These are phyloP conservation scores for Pluvianellus socialis DNA, from an alignment of 2,113 vertebrate species.

Conservation along the genomic window DNA sequence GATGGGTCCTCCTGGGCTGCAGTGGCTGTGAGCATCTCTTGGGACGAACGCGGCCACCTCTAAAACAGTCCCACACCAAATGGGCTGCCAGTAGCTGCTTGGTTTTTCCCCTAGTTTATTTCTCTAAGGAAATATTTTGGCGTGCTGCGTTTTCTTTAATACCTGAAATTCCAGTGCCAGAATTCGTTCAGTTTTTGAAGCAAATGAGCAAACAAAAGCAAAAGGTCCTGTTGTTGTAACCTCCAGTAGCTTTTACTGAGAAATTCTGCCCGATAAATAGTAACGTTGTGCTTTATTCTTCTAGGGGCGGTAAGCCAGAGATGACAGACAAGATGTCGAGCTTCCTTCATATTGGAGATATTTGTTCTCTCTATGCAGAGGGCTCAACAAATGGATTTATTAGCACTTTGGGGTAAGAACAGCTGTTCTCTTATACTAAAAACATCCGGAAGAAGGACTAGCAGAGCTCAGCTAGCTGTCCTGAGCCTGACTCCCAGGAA, in stretches of 20 bases:
- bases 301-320: constrained; percentile 77
- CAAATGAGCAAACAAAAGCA: not conserved
- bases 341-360: constrained; percentile 98
- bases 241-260: not conserved
- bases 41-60: not conserved
- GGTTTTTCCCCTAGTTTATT: not conserved
- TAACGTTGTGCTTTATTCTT: constrained; percentile 8
- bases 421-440: constrained; percentile 17
- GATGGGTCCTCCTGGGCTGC: not conserved
- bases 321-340: constrained; percentile 99
- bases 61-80: fast-evolving
- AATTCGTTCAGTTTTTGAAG: not conserved
- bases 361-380: constrained; percentile 97
- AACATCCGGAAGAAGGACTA: not conserved
- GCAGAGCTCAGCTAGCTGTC: not conserved
- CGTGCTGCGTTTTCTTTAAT: not conserved
- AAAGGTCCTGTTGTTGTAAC: not conserved
- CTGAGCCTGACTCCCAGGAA: not conserved
- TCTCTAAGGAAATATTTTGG: not conserved
- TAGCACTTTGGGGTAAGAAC: constrained; percentile 95
- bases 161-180: not conserved
- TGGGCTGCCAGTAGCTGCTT: not conserved
- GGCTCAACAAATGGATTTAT: constrained; percentile 98
- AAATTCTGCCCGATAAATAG: not conserved
- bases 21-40: not conserved